Base-by-base conservation (phyloP, 2,113 vertebrate species). In the Cynocephalus volans region DNA sequence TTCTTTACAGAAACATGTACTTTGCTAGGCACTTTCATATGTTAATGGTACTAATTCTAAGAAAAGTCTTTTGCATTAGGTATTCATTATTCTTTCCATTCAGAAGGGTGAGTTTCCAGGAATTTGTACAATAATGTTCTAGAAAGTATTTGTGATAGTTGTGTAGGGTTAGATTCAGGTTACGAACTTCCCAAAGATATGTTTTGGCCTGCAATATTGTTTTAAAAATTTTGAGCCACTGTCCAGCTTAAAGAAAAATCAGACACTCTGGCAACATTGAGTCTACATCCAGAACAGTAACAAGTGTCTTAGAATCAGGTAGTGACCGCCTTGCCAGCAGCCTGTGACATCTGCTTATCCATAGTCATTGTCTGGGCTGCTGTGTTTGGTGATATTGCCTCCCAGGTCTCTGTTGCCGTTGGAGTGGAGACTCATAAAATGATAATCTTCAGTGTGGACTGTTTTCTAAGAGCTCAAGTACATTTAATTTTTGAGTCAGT, bases 171-270 rank as follows among this genome's bases (percentile, higher is more conserved):
- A 65, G 33, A 92, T 73, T 73, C 77, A 94, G 24, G 72, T 60
- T 64, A 75, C 15, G 65, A 41, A 56, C 45, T 93, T 86, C 45
- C 60, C 80, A 26, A 70, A 87, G 41, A 50, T 54, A 81, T 75
- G 41, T 90, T 95, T 96, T 96, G 90, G 95, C 48, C 19, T 90
- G 80, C 1, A 31, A 82, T 70, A 64, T 86, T 33, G 73, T 56
- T 75, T 81, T n/a, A 45, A 86, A 48, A 70, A 3, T 31, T 64
- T 70, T 56, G 7, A 87, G 54, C 52, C 45, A n/a, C 81, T 90
- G 90, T 93, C n/a, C 15, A 95, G 36, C 36, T 69, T 90, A 82
- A 73, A 86, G 79, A 64, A 86, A 93, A 96, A 82, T 52, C 60
- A 77, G 67, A 88, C 60, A 28, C 48, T 91, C 85, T 95, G 82